A percentile compares a stretch with the other conserved stretches of the same genome.
These are phyloP conservation scores for Hylaeus anthracinus DNA, from an alignment of 1,140 invertebrate species.

Conservation along the genomic window DNA sequence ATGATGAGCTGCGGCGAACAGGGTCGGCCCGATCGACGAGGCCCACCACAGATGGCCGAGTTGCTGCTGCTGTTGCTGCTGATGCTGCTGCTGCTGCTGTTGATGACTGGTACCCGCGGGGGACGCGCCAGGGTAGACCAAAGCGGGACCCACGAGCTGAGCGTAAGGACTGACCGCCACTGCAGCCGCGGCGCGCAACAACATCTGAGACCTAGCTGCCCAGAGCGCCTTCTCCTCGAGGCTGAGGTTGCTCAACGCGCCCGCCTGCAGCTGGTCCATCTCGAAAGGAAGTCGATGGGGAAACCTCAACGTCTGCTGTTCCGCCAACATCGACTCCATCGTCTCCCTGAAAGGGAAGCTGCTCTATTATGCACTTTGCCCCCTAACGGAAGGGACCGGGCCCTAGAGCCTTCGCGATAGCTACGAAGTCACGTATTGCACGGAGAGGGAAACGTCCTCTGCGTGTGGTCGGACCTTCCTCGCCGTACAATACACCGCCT, in stretches of 20 bases:
- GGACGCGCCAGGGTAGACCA: conserved; percentile 76
- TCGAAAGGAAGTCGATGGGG: conserved; percentile 87
- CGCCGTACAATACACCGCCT: too few relatives aligned
- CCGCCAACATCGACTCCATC: conserved; percentile 91
- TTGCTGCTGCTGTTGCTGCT: conserved; percentile 69
- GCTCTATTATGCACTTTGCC: conserved; percentile 73
- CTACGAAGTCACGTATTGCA: too few relatives aligned
- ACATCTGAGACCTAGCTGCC: conserved; percentile 85
- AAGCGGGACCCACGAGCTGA: conserved; percentile 78
- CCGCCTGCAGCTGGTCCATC: conserved; percentile 83
- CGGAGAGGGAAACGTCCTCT: too few relatives aligned
- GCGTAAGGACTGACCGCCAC: conserved; percentile 81
- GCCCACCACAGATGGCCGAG: conserved; percentile 79
- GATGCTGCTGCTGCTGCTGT: conserved; percentile 68
- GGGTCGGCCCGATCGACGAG: conserved; percentile 76
- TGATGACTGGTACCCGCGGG: conserved; percentile 72
- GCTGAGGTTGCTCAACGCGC: conserved; percentile 85
- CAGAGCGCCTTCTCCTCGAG: conserved; percentile 89
- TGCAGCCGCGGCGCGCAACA: conserved; percentile 85
- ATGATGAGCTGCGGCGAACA: conserved; percentile 77
- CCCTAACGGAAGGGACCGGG: neutral
- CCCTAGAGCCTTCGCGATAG: too few relatives aligned
- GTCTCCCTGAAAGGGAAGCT: conserved; percentile 86
- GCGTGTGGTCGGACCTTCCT: neutral
- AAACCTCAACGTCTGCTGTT: conserved; percentile 88